Base-by-base conservation (phyloP, 2,888 invertebrate genomes). In the Tridacna crocea region DNA sequence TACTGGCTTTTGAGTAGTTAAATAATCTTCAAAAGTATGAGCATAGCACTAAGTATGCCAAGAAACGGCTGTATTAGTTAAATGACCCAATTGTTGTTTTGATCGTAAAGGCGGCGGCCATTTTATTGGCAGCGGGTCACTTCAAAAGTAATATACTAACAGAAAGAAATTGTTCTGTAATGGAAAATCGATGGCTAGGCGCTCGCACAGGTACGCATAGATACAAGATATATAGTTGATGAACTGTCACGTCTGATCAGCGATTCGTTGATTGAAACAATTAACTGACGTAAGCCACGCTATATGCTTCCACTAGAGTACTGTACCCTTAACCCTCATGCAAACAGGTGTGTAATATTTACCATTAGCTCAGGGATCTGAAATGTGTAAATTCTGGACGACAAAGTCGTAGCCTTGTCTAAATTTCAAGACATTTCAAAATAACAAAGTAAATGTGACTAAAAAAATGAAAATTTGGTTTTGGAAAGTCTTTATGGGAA, bases 121-220 rank as follows among this genome's bases (percentile, higher is more conserved):
- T 74, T 74, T 74, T 74, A 24, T 48, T 15, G 47, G n/a, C 70
- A 70, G 70, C 51, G 70, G 66, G 70, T 70, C 47, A 70, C 70
- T 70, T 70, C 22, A 70, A 68, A 66, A 22, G 26, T 10, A 51
- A 19, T 19, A 66, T 22, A 61, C 24, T 13, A 24, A 17, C 26
- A 4, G 24, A 24, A 10, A 61, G 61, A 61, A 17, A 24, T 36
- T 36, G 36, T 36, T 4, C 36, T 36, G 36, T 36, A 36, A 36
- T 2, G 36, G 8, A 4, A 36, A 36, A 36, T 36, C 36, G 36
- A 36, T 36, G 36, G 36, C 61, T 10, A 24, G 13, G 13, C 24
- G 22, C 22, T 63, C 66, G 46, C 26, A 15, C 46, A 24, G 1
- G 24, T 24, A 61, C 19, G 13, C 13, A 61, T n/a, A 24, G n/a